These are phyloP conservation scores for Cantharis rufa DNA, from an alignment of 2,888 invertebrate genomes.

Conservation along the genomic window DNA sequence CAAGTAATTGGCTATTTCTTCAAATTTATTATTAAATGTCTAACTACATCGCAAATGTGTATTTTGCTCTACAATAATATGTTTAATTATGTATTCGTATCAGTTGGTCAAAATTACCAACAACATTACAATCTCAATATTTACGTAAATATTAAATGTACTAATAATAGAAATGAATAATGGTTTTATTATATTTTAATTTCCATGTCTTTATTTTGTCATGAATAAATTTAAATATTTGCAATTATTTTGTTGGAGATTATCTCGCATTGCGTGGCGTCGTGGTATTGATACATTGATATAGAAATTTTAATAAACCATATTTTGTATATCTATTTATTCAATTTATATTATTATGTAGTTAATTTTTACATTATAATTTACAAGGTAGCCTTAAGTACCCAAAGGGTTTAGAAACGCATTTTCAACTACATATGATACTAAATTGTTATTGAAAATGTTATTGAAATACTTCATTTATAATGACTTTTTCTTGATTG, in stretches of 20 bases:
- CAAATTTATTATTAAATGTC: no score
- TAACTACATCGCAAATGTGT: not conserved
- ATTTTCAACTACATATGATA: no score
- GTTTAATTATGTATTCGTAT: not conserved
- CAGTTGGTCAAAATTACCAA: not conserved
- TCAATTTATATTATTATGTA: no score
- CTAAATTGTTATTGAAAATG: no score
- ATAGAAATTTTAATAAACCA: no score
- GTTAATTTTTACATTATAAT: no score
- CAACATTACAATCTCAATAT: not conserved
- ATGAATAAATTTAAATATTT: not conserved
- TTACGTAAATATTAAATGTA: not conserved
- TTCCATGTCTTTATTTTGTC: not conserved
- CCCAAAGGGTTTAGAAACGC: no score
- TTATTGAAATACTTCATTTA: no score
- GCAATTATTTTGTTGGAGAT: not conserved
- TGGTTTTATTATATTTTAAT: not conserved
- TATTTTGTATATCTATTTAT: no score
- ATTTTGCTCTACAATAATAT: not conserved
- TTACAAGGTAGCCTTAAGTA: no score
- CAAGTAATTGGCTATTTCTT: no score
- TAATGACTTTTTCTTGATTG: no score
- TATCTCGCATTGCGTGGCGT: not conserved
- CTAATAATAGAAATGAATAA: not conserved
- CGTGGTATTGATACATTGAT: not conserved